Evolutionary conservation across 2,888 invertebrate genomes (phyloP), one percentile per base, ranked within the genome.

Genomic region (Strigamia maritima): DNA sequence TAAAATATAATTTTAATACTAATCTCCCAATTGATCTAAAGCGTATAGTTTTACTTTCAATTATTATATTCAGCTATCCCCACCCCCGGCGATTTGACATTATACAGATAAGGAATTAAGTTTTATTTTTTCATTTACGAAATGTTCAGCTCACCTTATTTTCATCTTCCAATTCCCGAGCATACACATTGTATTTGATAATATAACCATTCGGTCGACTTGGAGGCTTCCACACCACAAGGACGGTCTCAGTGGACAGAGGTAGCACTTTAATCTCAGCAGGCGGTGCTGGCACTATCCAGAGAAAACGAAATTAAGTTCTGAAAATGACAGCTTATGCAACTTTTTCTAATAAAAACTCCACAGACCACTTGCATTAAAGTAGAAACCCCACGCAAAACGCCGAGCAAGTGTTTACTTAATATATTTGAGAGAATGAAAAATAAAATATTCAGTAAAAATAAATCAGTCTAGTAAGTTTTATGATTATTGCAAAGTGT

Each of bases 191-290:
- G 81, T 86, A 87, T 79, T 84, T 83, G 6, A 83, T 85, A 22
- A 86, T 81, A 75, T 84, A 80, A 24, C 87, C 87, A 81, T 86
- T 87, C 1, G 84, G 83, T 35, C 84, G 83, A 38, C 83, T 78
- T 12, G 87, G 86, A 38, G 84, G 84, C 81, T 83, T 83, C 87
- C 87, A 87, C n/a, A 85, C 83, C 22, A 86, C 84, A 76, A 86
- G 81, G 28, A 86, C 83, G 74, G 84, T 83, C 80, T 84, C 85
- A 74, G 83, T 82, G 79, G 85, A 85, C 35, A 85, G 83, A n/a
- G 85, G 83, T 70, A 86, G 81, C 3, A 86, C 86, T 81, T 86
- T 87, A 76, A 87, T 84, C 79, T 84, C 85, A 12, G 85, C 83
- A 12, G 86, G 86, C 31, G 83, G 82, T 7, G 84, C 85, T 1